Evolutionary conservation across 2,888 invertebrate species (phyloP), one percentile per base, ranked within the genome.

Genomic region (Linnaemya vulpina): DNA sequence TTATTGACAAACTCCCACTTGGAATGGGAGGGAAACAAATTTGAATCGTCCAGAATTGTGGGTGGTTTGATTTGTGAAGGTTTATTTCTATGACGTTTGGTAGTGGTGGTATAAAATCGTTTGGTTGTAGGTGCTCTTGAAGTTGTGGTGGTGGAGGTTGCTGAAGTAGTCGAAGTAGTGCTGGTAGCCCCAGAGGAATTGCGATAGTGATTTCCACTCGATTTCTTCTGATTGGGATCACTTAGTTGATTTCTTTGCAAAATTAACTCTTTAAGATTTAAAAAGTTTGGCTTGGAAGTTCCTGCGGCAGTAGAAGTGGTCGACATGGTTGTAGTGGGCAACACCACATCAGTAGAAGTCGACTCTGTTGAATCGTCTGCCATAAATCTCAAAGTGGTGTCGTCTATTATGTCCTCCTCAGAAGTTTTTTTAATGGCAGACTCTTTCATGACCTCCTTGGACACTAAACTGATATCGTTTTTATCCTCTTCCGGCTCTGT

Each of bases 1-100:
- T 92, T 92, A 77, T 95, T 94, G 0, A 94, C 93, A 88, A 94
- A 93, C 89, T 95, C 94, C 94, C 94, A 95, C 84, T 94, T 93
- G 13, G 92, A 91, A 38, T 92, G 91, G 11, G 91, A 91, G 11
- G 92, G 92, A 80, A 92, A 93, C 2, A 93, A 89, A 43, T 88
- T 90, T 0, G 92, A 91, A 38, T 92, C 92, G 49, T 92, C 90
- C 71, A 92, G 38, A 77, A 91, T 89, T 0, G 88, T 89, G 11
- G 89, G 83, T 8, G 89, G 90, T 22, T 88, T 88, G 1, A 88
- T 88, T 67, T 84, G 88, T 0, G 89, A 86, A 0, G 90, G 88
- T 11, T 90, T 90, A 30, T 87, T 71, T 11, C 87, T 87, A 38
- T 88, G 88, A 9, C 88, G 87, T 22, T 89, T 90, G 1, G 88